Base-by-base conservation (phyloP, 2,888 invertebrate species). In the Drosophila paracracens region DNA sequence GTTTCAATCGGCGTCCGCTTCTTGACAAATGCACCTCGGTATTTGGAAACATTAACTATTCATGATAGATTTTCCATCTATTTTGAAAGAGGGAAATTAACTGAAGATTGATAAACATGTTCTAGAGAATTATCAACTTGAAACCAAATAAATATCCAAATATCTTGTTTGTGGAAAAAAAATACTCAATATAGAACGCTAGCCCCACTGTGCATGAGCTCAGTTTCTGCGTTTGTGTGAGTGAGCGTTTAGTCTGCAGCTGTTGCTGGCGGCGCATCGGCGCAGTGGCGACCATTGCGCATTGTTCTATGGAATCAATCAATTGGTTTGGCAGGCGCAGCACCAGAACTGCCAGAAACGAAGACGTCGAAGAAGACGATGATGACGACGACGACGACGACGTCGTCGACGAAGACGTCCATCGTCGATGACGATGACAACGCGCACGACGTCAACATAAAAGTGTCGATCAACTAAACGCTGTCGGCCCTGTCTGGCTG, bases 391-490 rank as follows among this genome's bases (percentile, higher is more conserved):
- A 68, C 46, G 54, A 63, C 46, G 51, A 62, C 50, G 54, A 58
- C 46, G 54, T 61, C 46, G 51, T 57, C 50, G 54, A 61, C 38
- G 40, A 73, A 65, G 58, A 18, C 8, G 63, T 56, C 16, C 51
- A 70, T 70, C 46, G 69, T 69, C 69, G 84, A 82, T 69, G 77
- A 79, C 80, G 85, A 88, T 86, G 90, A 86, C 89, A 84, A 87
- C 87, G 90, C 82, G 87, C 85, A 86, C 85, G 90, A 86, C 88
- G 85, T 86, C 90, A 86, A 83, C 89, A 90, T 88, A 89, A 88
- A 90, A 88, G 87, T 90, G 90, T 88, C 87, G 87, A 90, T 90
- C 87, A 88, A 88, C 90, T 88, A 88, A 86, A 86, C 81, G 90
- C 88, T 85, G 86, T 88, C 86, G 78, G 88, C 76, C 63, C 65